Evolutionary conservation across 1,140 invertebrate genomes (phyloP).

Genomic region (Panagrolaimus sp.): DNA sequence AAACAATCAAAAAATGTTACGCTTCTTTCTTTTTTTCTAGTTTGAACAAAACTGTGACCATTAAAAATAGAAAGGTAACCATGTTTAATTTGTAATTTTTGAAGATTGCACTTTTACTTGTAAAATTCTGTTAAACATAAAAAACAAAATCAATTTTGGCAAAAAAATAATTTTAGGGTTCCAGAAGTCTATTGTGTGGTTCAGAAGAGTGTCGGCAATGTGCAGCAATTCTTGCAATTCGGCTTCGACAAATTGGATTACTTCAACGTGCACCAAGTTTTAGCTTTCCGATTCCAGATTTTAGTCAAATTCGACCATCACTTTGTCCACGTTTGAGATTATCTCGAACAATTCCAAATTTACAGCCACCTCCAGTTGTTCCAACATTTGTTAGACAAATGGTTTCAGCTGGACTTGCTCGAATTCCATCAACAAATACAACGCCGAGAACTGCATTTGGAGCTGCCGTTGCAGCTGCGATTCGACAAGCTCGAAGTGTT

Average conservation of each 20-base stretch:
- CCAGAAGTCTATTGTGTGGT: too few relatives aligned
- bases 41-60: too few relatives aligned
- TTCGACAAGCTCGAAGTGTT: background rate
- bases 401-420: background rate
- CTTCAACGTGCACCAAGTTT: conserved; percentile 27
- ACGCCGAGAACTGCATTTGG: background rate
- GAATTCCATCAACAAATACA: background rate
- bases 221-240: conserved; percentile 42
- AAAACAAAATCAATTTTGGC: too few relatives aligned
- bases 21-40: too few relatives aligned
- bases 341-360: conserved; percentile 31
- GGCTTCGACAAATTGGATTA: conserved; percentile 43
- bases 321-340: conserved; percentile 37
- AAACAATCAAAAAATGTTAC: too few relatives aligned
- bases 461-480: background rate
- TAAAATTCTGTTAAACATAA: background rate
- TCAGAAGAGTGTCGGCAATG: conserved; percentile 42
- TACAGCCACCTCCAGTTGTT: background rate
- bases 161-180: too few relatives aligned
- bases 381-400: background rate
- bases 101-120: conserved; percentile 34
- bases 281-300: conserved; percentile 37
- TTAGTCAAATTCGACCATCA: conserved; percentile 26
- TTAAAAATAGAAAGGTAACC: background rate
- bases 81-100: conserved; percentile 23